Evolutionary conservation across 2,113 vertebrate species (phyloP).

Genomic region (Drymodes brunneopygia): DNA sequence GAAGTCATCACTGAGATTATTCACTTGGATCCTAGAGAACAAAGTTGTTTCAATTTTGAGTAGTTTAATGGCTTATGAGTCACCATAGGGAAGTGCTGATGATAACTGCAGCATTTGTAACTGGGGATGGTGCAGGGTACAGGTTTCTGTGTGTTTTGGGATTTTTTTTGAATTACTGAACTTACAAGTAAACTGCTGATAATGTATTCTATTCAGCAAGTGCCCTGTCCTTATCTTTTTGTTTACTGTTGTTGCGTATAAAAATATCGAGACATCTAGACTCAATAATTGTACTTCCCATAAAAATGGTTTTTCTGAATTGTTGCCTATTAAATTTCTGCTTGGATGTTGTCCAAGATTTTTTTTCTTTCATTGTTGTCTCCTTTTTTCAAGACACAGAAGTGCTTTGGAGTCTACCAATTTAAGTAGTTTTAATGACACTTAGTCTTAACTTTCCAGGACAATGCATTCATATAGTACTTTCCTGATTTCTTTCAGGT

Average conservation of each 20-base stretch:
- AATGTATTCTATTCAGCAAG: not conserved
- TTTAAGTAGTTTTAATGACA: not conserved
- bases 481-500: not conserved
- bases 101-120: not conserved
- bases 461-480: not conserved
- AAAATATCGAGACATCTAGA: not conserved
- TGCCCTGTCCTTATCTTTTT: not conserved
- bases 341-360: not conserved
- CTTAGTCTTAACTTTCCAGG: not conserved
- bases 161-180: not conserved
- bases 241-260: not conserved
- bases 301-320: not conserved
- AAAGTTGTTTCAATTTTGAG: not conserved
- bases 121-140: not conserved
- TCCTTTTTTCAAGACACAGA: not conserved
- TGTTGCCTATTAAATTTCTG: not conserved
- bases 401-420: not conserved
- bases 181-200: not conserved
- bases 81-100: not conserved
- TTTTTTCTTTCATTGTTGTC: not conserved
- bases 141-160: not conserved
- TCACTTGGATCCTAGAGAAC: not conserved
- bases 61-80: not conserved
- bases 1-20: not conserved
- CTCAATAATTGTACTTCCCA: not conserved